Evolutionary conservation across 1,140 invertebrate species (phyloP).

Genomic region (Papilio polyxenes): DNA sequence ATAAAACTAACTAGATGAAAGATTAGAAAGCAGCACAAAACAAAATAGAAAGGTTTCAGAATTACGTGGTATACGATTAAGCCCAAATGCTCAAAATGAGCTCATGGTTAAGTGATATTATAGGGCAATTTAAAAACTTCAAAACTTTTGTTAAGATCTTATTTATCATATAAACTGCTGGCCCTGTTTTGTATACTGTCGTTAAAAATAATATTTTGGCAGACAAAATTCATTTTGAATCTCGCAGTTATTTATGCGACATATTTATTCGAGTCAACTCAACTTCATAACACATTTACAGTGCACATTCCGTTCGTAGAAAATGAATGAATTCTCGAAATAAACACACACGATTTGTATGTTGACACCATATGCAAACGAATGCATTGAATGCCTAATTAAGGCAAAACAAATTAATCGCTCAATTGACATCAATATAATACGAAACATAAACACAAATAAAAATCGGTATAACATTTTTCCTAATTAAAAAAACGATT

Average conservation of each 20-base stretch:
- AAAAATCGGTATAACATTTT: no score
- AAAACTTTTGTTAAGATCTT: slow-evolving; percentile 18
- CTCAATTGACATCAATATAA: neutral
- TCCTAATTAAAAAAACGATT: no score
- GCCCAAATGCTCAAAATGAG: neutral
- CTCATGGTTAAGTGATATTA: neutral
- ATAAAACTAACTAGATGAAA: neutral
- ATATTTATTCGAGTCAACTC: neutral
- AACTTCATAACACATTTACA: slow-evolving; percentile 8
- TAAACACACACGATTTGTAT: neutral
- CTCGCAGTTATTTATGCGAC: slow-evolving; percentile 12
- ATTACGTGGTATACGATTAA: neutral
- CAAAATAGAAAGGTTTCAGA: neutral
- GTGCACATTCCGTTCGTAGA: neutral
- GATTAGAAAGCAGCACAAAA: neutral
- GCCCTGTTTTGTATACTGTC: neutral
- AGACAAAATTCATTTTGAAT: slow-evolving; percentile 8
- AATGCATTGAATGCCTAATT: neutral
- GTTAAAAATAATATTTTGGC: slow-evolving; percentile 9
- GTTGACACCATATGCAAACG: neutral
- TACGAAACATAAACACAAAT: no score
- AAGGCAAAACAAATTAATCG: neutral
- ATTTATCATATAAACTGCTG: slow-evolving; percentile 9
- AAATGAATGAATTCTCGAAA: neutral
- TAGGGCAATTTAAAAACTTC: neutral